Conservation (phyloP, 2,113 vertebrate species). For the Archilochus colubris region DNA sequence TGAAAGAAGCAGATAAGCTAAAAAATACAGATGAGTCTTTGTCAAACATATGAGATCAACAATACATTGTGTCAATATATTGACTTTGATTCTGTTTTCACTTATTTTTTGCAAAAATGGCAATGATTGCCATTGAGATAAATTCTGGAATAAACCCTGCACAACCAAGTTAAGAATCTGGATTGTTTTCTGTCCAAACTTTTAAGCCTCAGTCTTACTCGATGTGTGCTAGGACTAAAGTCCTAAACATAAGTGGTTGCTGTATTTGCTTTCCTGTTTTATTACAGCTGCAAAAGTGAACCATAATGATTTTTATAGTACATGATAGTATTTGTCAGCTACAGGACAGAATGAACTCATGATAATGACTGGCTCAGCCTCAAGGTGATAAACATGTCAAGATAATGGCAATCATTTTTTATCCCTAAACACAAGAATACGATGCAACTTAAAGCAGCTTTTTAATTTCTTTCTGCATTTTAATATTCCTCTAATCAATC, state of each 20-base stretch:
- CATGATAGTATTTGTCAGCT: constrained; percentile 63
- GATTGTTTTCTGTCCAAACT: neutral
- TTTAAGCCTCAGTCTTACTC: neutral
- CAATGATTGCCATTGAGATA: neutral
- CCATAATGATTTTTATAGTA: constrained; percentile 61
- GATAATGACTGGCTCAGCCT: constrained; percentile 40
- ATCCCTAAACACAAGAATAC: neutral
- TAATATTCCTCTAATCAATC: constrained; percentile 64
- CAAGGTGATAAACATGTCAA: constrained; percentile 68
- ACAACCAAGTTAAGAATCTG: neutral
- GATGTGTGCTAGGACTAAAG: neutral
- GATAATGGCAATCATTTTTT: constrained; percentile 51
- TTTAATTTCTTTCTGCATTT: constrained; percentile 15
- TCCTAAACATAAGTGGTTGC: constrained; percentile 42
- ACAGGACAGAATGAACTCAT: constrained; percentile 53
- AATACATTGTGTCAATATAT: neutral
- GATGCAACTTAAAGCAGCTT: constrained; percentile 26
- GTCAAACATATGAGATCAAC: neutral
- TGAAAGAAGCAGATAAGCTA: neutral
- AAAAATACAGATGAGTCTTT: neutral
- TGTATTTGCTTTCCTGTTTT: constrained; percentile 40
- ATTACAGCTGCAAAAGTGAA: constrained; percentile 53
- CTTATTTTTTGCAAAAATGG: neutral
- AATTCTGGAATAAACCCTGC: neutral
- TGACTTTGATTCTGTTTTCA: neutral